A percentile compares a stretch with the other conserved stretches of the same genome.
phyloP scores from a whole-genome alignment of 35 echinoderm and acorn worm species.

The Apostichopus japonicus region DNA sequence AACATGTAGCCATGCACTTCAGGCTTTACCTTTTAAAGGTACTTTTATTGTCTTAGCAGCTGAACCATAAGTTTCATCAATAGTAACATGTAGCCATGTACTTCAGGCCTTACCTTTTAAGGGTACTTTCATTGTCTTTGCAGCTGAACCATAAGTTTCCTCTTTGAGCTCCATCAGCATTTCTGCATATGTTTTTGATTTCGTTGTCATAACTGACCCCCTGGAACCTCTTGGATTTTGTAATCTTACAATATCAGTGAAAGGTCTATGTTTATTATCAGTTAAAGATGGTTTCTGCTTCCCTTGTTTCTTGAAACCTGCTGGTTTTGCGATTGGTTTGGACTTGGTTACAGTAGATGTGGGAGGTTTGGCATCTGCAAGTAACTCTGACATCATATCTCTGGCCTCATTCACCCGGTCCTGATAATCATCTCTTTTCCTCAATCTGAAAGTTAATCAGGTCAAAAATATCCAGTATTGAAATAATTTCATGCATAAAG shows the following conservation, averaged over 20 bases:
- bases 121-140: background rate
- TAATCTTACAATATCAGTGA: conserved; percentile 72
- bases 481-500: too few species aligned
- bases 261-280: conserved; percentile 57
- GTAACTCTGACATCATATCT: conserved; percentile 82
- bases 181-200: conserved; percentile 84
- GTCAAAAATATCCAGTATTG: background rate
- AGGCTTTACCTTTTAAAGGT: too few species aligned
- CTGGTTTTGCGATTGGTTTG: background rate
- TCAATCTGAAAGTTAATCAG: conserved; percentile 27
- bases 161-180: conserved; percentile 83
- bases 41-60: too few species aligned
- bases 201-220: conserved; percentile 49
- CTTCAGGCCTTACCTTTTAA: background rate
- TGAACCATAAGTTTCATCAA: too few species aligned
- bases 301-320: background rate
- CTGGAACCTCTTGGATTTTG: conserved; percentile 83
- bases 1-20: too few species aligned
- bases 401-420: conserved; percentile 81
- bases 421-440: conserved; percentile 50
- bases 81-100: too few species aligned
- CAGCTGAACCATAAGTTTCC: conserved; percentile 13
- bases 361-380: conserved; percentile 61
- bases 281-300: background rate
- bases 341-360: background rate